These are phyloP conservation scores for Drosophila birchii DNA, from an alignment of 2,888 invertebrate genomes.

Conservation along the genomic window DNA sequence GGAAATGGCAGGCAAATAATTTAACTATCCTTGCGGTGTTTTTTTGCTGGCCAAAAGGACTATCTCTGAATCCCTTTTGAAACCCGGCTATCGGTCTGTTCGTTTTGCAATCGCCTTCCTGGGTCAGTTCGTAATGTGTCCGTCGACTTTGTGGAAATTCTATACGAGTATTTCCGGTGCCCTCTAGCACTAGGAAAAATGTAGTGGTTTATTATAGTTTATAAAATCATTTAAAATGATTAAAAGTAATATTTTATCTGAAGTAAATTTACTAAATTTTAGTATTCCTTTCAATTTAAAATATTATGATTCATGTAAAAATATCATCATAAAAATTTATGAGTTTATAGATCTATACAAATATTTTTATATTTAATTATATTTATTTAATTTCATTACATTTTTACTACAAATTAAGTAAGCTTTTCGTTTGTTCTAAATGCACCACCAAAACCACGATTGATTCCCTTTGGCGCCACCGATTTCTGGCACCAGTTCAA, in stretches of 20 bases:
- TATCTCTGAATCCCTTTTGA: constrained; percentile 26
- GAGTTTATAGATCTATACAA: background rate
- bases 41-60: constrained; percentile 41
- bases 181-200: constrained; percentile 38
- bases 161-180: constrained; percentile 53
- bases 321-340: background rate
- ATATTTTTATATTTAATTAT: too few species aligned
- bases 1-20: constrained; percentile 58
- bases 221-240: background rate
- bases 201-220: background rate
- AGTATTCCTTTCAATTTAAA: background rate
- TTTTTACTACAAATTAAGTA: too few species aligned
- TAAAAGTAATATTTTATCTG: background rate
- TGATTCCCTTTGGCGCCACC: constrained; percentile 63
- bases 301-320: background rate
- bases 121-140: constrained; percentile 39
- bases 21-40: constrained; percentile 57
- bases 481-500: constrained; percentile 75
- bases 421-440: background rate
- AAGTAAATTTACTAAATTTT: background rate
- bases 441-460: constrained; percentile 20
- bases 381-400: too few species aligned
- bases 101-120: constrained; percentile 40
- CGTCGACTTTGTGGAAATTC: constrained; percentile 61
- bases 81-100: constrained; percentile 26